Conservation (phyloP, 2,113 vertebrate genomes). For the Bos taurus region DNA sequence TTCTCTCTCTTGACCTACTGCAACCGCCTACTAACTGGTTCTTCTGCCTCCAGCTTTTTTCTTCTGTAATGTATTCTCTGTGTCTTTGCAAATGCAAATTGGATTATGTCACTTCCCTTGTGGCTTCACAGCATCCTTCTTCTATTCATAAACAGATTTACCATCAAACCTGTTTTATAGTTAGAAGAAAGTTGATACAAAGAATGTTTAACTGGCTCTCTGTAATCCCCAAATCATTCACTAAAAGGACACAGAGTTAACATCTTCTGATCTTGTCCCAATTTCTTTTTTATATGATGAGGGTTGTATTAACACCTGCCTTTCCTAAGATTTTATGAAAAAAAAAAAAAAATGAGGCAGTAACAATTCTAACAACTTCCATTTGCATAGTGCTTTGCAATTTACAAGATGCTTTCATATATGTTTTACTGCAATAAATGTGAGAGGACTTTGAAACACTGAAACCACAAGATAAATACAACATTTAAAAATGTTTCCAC, state of each 20-base stretch:
- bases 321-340: not conserved
- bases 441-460: constrained; percentile 7
- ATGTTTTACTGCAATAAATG: not conserved
- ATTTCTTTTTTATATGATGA: not conserved
- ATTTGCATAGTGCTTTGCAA: not conserved
- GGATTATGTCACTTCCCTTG: not conserved
- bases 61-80: not conserved
- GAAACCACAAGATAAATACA: not conserved
- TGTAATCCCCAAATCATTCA: not conserved
- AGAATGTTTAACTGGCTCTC: not conserved
- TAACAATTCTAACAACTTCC: not conserved
- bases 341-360: not conserved
- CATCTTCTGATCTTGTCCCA: not conserved
- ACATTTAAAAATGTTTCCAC: not conserved
- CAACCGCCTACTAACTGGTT: not conserved
- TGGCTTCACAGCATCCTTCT: not conserved
- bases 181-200: not conserved
- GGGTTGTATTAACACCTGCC: not conserved
- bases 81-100: not conserved
- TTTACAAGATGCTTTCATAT: not conserved
- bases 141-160: not conserved
- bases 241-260: not conserved
- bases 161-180: not conserved
- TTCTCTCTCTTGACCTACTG: not conserved
- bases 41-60: not conserved